Percentiles rank a stretch among this genome's conserved stretches.
Evolutionary conservation across 2,113 vertebrate genomes (phyloP).

Genomic region (Hyla sarda): DNA sequence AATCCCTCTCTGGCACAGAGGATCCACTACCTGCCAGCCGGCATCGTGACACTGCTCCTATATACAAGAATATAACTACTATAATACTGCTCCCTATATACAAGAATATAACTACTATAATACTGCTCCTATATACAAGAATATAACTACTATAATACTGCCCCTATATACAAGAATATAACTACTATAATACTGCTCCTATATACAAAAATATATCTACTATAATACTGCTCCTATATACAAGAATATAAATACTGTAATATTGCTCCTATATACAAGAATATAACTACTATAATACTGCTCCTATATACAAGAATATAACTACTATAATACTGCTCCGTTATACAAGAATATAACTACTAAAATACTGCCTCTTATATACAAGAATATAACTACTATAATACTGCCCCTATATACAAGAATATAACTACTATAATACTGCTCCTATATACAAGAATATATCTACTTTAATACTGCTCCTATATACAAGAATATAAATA

Average conservation of each 20-base stretch:
- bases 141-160: constrained; percentile 15
- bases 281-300: constrained; percentile 1
- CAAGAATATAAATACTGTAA: constrained; percentile 6
- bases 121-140: neutral
- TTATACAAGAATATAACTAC: no score
- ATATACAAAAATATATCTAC: neutral
- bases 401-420: constrained; percentile 5
- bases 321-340: no score
- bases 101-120: constrained; percentile 18
- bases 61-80: constrained; percentile 25
- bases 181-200: constrained; percentile 4
- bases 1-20: no score
- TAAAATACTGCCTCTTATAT: neutral
- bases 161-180: neutral
- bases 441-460: constrained; percentile 3
- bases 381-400: neutral
- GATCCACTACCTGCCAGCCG: no score
- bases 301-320: no score
- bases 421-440: constrained; percentile 10
- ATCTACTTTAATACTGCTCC: neutral
- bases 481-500: neutral
- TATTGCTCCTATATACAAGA: neutral
- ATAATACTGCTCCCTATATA: constrained; percentile 3
- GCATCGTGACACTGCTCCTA: no score
- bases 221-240: constrained; percentile 4